Evolutionary conservation across 2,113 vertebrate genomes (phyloP).

Genomic region (Seriola quinqueradiata): DNA sequence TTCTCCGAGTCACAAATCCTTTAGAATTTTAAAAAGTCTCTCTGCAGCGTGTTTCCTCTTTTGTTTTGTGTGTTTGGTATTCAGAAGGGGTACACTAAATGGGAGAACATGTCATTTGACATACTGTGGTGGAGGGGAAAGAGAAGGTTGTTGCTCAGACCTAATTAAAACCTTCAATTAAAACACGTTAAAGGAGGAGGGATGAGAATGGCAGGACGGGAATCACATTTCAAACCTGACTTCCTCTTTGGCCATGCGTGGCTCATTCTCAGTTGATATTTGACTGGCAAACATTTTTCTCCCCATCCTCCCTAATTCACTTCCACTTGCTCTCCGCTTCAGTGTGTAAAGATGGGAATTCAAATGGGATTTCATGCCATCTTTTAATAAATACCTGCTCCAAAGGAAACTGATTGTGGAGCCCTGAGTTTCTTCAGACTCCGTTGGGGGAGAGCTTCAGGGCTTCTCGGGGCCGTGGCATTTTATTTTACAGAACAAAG

Average conservation of each 20-base stretch:
- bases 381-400: constrained; percentile 60
- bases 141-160: constrained; percentile 51
- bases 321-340: constrained; percentile 18
- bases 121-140: constrained; percentile 27
- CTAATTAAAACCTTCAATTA: constrained; percentile 81
- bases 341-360: constrained; percentile 32
- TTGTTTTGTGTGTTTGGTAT: constrained; percentile 54
- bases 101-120: constrained; percentile 66
- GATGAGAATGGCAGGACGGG: constrained; percentile 41
- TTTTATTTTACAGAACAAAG: background rate
- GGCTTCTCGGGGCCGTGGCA: background rate
- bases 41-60: background rate
- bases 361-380: constrained; percentile 56
- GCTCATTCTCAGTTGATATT: constrained; percentile 55
- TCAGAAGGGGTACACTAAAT: constrained; percentile 34
- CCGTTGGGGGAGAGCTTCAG: background rate
- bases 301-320: constrained; percentile 31
- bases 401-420: constrained; percentile 20
- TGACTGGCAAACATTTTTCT: constrained; percentile 39
- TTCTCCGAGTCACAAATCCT: background rate
- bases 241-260: constrained; percentile 67
- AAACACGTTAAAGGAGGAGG: constrained; percentile 56
- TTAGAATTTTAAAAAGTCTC: constrained; percentile 19
- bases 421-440: background rate
- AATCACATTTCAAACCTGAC: constrained; percentile 74